Conservation (phyloP, 2,113 vertebrate species). For the Rhegmatorhina hoffmannsi region DNA sequence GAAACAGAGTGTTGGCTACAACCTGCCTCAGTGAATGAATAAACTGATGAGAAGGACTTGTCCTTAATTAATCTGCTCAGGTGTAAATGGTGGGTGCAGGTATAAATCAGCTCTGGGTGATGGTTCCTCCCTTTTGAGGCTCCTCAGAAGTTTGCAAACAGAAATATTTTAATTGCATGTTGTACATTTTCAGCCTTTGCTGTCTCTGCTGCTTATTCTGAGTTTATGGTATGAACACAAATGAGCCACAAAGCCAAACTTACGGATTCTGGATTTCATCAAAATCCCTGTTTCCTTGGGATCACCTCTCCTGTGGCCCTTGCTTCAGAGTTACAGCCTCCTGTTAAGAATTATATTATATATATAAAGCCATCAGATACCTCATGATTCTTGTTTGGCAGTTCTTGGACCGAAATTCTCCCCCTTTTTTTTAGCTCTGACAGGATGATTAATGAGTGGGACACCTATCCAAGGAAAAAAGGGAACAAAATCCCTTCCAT, state of each 20-base stretch:
- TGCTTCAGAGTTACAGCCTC: not conserved
- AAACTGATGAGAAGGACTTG: not conserved
- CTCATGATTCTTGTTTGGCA: not conserved
- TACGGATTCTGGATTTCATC: not conserved
- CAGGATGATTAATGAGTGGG: not conserved
- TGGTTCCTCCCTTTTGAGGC: not conserved
- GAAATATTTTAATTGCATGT: not conserved
- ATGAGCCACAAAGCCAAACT: not conserved
- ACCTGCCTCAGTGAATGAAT: not conserved
- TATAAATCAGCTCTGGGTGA: not conserved
- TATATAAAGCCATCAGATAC: not conserved
- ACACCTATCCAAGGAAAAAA: not conserved
- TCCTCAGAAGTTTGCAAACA: not conserved
- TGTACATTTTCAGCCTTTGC: not conserved
- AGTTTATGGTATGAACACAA: not conserved
- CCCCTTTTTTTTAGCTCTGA: not conserved
- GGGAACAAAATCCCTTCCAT: accelerated
- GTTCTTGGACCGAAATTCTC: not conserved
- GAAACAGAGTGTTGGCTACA: not conserved
- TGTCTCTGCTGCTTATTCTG: not conserved
- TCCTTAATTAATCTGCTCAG: not conserved
- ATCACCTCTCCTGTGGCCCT: not conserved
- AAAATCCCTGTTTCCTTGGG: not conserved
- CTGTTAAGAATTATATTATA: not conserved
- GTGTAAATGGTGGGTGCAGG: too few species aligned